Evolutionary conservation across 2,797 vertebrate genomes (phyloP).

Genomic region (Poliocrania exsul): DNA sequence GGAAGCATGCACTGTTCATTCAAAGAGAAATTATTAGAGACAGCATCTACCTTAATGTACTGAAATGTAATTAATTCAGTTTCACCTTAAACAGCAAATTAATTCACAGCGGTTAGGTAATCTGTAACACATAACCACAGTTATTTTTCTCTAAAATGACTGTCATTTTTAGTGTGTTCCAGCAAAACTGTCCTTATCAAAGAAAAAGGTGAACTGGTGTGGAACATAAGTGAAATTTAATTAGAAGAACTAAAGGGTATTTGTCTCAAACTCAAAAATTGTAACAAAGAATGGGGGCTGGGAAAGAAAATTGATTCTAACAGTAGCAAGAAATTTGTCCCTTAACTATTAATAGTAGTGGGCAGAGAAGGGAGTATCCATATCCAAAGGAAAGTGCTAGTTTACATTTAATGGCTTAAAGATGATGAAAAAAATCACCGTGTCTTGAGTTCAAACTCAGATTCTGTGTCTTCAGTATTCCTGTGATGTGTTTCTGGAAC

Average conservation of each 20-base stretch:
- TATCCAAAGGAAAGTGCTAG: neutral
- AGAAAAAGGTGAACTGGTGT: neutral
- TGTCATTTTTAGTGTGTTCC: neutral
- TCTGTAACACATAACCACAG: neutral
- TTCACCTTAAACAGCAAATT: slow-evolving; percentile 54
- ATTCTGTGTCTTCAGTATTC: neutral
- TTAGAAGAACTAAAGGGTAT: slow-evolving; percentile 5
- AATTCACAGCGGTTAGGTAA: slow-evolving; percentile 16
- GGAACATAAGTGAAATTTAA: slow-evolving; percentile 37
- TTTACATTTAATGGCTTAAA: neutral
- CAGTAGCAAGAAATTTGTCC: neutral
- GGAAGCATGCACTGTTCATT: neutral
- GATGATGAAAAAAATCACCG: neutral
- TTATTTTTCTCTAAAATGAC: slow-evolving; percentile 14
- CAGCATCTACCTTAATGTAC: slow-evolving; percentile 15
- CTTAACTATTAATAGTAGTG: neutral
- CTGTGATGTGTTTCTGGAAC: neutral
- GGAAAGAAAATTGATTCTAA: neutral
- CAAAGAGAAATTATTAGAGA: slow-evolving; percentile 3
- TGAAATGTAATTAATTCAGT: slow-evolving; percentile 34
- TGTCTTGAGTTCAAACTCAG: neutral
- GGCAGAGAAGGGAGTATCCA: neutral
- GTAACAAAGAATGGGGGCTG: neutral
- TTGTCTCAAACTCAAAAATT: slow-evolving; percentile 2
- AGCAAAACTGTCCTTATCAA: neutral